A percentile compares a stretch with the other conserved stretches of the same genome.
These are phyloP conservation scores for Paralvinella palmiformis DNA, from an alignment of 1,140 invertebrate species.

Conservation along the genomic window DNA sequence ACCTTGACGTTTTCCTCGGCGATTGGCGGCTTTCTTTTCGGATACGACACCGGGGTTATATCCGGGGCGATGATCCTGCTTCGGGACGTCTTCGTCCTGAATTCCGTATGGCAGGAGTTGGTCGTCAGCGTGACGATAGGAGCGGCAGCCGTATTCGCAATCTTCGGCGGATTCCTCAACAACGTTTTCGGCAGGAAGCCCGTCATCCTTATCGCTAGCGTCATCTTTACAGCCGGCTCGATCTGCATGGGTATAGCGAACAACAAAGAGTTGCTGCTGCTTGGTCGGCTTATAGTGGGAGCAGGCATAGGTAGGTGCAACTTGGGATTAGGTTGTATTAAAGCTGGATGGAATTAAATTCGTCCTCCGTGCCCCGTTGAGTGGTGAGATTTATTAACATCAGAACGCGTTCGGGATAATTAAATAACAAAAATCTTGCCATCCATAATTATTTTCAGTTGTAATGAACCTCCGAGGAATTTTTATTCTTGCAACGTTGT, in stretches of 20 bases:
- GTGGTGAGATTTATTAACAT: too few relatives aligned
- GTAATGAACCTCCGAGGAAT: too few relatives aligned
- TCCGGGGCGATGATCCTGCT: constrained; percentile 60
- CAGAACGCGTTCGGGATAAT: too few relatives aligned
- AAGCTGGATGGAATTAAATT: too few relatives aligned
- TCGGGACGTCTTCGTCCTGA: constrained; percentile 46
- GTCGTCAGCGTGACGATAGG: constrained; percentile 53
- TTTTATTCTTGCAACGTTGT: too few relatives aligned
- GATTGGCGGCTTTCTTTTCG: constrained; percentile 62
- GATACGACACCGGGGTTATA: constrained; percentile 64
- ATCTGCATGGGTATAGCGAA: constrained; percentile 31
- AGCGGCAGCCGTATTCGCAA: constrained; percentile 55
- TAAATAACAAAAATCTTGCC: too few relatives aligned
- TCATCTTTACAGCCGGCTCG: constrained; percentile 56
- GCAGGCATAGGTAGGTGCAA: constrained; percentile 38
- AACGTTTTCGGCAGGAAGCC: constrained; percentile 55
- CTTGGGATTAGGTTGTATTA: too few relatives aligned
- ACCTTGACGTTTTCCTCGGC: constrained; percentile 43
- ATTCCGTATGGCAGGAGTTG: constrained; percentile 54
- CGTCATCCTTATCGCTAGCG: constrained; percentile 55
- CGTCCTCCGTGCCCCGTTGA: too few relatives aligned
- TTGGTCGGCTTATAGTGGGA: constrained; percentile 38
- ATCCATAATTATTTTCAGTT: too few relatives aligned
- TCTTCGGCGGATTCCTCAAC: constrained; percentile 54
- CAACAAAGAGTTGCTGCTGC: constrained; percentile 32